These are phyloP conservation scores for Chrysopa pallens DNA, from an alignment of 1,140 invertebrate species.

Conservation along the genomic window DNA sequence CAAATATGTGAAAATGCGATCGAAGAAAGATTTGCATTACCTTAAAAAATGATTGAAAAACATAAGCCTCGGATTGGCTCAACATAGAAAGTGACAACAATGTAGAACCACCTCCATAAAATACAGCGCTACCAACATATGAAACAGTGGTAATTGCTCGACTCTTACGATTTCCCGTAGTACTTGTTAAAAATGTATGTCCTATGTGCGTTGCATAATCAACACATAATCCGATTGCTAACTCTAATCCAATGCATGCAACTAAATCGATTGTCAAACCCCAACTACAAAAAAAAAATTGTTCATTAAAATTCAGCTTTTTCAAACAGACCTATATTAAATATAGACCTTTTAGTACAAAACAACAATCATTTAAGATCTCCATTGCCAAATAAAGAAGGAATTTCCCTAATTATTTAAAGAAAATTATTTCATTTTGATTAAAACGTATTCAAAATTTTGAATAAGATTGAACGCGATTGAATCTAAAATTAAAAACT, in stretches of 20 bases:
- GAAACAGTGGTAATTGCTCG: conserved; percentile 49
- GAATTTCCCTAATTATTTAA: too few relatives aligned
- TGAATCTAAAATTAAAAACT: too few relatives aligned
- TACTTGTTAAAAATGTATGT: conserved; percentile 51
- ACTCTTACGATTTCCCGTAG: conserved; percentile 32
- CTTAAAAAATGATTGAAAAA: conserved; percentile 65
- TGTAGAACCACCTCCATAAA: conserved; percentile 64
- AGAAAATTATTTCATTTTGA: too few relatives aligned
- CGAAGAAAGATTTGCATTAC: conserved; percentile 14
- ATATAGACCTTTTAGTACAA: too few relatives aligned
- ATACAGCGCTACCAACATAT: conserved; percentile 60
- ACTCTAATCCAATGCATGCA: conserved; percentile 64
- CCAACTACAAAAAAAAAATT: conserved; percentile 25
- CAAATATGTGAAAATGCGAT: conserved; percentile 2
- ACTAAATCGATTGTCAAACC: conserved; percentile 72
- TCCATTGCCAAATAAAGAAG: too few relatives aligned
- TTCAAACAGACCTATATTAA: too few relatives aligned
- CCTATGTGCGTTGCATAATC: conserved; percentile 80
- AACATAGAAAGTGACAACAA: conserved; percentile 57
- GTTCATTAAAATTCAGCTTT: background rate
- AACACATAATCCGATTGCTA: conserved; percentile 75
- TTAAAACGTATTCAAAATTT: too few relatives aligned
- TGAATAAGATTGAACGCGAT: too few relatives aligned
- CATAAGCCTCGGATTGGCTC: conserved; percentile 54
- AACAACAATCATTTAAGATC: too few relatives aligned